Base-by-base conservation (phyloP, 2,888 invertebrate genomes). In the Sturmia bella region DNA sequence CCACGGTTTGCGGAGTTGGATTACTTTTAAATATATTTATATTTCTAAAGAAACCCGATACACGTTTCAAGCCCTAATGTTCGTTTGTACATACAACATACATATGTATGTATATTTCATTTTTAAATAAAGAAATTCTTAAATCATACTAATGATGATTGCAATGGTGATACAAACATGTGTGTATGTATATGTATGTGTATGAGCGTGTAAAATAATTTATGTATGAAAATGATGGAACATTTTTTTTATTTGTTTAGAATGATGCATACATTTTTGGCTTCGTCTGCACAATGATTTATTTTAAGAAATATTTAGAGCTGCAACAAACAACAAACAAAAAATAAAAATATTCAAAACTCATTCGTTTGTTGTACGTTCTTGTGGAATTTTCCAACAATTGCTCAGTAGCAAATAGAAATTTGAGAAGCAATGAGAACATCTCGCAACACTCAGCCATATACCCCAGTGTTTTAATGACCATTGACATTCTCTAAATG, bases 1-100 rank as follows among this genome's bases (percentile, higher is more conserved):
- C 74, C 57, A 73, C 73, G 72, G 74, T 84, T 57, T 69, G 64
- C 79, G 87, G 77, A 72, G 83, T 81, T 75, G 81, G 85, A 80
- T 85, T 88, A 84, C 87, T 86, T 64, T 56, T 82, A 68, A 82
- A 82, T 59, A 82, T 78, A 74, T 82, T 82, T 79, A 82, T 79
- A 19, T 82, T 78, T 48, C 78, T 64, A 74, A 82, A 82, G 82
- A 82, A 82, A 82, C 82, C 79, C 74, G 82, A 82, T 75, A 82
- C 79, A 75, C 82, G 82, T 66, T 82, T 82, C 57, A 79, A 66
- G 79, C 82, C 82, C 82, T 82, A 81, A 78, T 77, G 52, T 81
- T 69, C 41, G 27, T 75, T 73, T 45, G 74, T 73, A 75, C 17
- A 54, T 61, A 76, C 43, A 69, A 76, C 45, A 69, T 41, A 59